Conservation (phyloP, 2,113 vertebrate species). For the Chloroceryle aenea region DNA sequence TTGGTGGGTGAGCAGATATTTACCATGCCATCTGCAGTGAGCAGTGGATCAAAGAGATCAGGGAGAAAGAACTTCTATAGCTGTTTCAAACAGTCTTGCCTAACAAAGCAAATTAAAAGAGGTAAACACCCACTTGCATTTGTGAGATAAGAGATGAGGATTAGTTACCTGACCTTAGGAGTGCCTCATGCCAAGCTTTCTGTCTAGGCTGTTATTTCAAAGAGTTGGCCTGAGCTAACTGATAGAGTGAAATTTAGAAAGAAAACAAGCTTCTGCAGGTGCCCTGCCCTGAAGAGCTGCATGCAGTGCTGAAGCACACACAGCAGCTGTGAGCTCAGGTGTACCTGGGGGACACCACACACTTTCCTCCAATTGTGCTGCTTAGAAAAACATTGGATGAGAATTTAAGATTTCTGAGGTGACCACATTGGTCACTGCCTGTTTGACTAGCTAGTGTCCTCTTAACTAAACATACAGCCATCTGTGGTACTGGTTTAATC, state of each 20-base stretch:
- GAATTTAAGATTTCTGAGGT: not conserved
- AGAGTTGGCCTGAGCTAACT: not conserved
- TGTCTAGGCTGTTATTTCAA: not conserved
- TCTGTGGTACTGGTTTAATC: not conserved
- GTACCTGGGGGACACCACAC: not conserved
- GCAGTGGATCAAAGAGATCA: not conserved
- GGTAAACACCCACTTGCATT: not conserved
- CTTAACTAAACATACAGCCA: not conserved
- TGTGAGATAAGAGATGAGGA: not conserved
- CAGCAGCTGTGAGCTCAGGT: slow-evolving; percentile 60
- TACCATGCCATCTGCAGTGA: not conserved
- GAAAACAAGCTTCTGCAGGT: slow-evolving; percentile 6
- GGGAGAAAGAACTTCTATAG: not conserved
- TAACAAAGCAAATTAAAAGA: not conserved
- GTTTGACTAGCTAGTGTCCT: not conserved
- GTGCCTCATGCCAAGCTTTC: not conserved
- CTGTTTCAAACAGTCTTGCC: not conserved
- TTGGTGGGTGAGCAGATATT: not conserved
- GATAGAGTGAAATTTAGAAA: slow-evolving; percentile 3
- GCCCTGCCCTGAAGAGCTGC: not conserved
- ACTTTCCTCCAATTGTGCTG: slow-evolving; percentile 29
- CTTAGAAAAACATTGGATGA: slow-evolving; percentile 10
- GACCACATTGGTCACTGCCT: not conserved
- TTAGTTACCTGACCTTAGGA: not conserved
- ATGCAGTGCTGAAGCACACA: not conserved